These are phyloP conservation scores for Aphidius ervi DNA, from an alignment of 1,140 invertebrate genomes.

Conservation along the genomic window DNA sequence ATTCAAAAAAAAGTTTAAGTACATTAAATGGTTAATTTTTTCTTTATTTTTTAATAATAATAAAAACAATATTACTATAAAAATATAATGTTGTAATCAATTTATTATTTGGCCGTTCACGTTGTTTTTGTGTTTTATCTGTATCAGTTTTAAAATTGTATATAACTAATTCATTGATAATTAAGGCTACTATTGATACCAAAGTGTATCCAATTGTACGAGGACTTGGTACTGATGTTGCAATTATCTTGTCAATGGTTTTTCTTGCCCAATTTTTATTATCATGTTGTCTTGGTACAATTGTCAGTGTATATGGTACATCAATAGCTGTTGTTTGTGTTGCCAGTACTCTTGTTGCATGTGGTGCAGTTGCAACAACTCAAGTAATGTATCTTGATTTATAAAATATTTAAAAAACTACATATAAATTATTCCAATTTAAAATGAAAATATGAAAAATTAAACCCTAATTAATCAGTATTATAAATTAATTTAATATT, in stretches of 20 bases:
- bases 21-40: no score
- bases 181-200: no score
- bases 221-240: conserved; percentile 90
- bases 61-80: no score
- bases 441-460: no score
- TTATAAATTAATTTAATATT: background rate
- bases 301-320: conserved; percentile 73
- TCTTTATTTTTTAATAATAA: no score
- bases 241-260: conserved; percentile 90
- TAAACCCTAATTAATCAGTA: conserved; percentile 9
- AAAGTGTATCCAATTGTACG: conserved; percentile 49
- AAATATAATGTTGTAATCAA: no score
- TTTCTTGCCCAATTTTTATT: conserved; percentile 90
- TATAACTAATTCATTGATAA: no score
- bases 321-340: conserved; percentile 82
- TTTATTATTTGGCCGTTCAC: no score
- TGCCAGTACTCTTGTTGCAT: conserved; percentile 75
- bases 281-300: conserved; percentile 80
- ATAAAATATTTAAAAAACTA: conserved; percentile 44
- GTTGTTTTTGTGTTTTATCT: no score
- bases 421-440: no score
- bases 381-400: conserved; percentile 86
- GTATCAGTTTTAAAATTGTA: no score
- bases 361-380: conserved; percentile 77
- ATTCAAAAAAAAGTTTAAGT: no score